Evolutionary conservation across 2,888 invertebrate genomes (phyloP), one percentile per base, ranked within the genome.

Genomic region (Lacanobia wlatinum): DNA sequence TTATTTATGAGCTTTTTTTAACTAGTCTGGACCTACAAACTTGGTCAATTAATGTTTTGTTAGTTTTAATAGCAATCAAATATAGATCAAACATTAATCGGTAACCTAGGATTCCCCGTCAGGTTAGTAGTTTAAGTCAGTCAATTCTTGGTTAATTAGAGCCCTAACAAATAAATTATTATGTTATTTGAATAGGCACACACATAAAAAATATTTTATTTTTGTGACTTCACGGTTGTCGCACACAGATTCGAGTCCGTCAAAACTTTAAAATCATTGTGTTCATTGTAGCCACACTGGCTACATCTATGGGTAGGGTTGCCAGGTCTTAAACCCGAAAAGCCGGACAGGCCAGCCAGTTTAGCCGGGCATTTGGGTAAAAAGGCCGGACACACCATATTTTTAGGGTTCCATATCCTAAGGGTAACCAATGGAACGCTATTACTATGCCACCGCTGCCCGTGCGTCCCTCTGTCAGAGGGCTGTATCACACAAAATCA

Each of bases 1-100:
- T 59, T 50, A 70, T 63, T 43, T 53, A 60, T 52, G 52, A 5
- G 61, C 18, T 80, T 64, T 56, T 38, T 66, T 28, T 16, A 40
- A 34, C 3, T 9, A 50, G 52, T 7, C 40, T 48, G 6, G 34
- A n/a, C 3, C 9, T 43, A 34, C 10, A 38, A 56, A 18, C 14
- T 46, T 34, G 34, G 21, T 46, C 43, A 9, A 43, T 9, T 12
- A 43, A 43, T 43, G 2, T 12, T 48, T 18, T 28, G 16, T 65
- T 43, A 16, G 3, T 1, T 16, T 18, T 40, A 16, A 34, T 23
- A 18, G 23, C 46, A 28, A 40, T 52, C 18, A 28, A 40, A 6
- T 34, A 34, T 34, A 34, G 34, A 34, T 28, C 28, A 28, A 28
- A 28, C 28, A 7, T 21, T 1, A 28, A 8, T 55, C 16, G 8